Conservation (phyloP, 1,140 invertebrate genomes). For the Drosophila kepulauana region DNA sequence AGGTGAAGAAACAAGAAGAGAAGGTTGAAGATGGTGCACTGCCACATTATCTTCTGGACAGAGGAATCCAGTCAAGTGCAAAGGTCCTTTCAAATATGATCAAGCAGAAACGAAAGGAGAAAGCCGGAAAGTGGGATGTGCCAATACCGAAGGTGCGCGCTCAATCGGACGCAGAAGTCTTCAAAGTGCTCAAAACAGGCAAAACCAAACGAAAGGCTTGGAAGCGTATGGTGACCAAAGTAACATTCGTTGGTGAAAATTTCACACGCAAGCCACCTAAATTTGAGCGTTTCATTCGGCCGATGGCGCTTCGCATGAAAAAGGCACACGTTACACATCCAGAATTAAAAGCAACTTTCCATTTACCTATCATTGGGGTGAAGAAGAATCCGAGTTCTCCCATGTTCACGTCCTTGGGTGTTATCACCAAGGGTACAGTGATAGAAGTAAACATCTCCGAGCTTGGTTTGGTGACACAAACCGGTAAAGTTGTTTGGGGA, state of each 20-base stretch:
- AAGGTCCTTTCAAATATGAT: slow-evolving; percentile 99
- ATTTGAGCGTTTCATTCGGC: slow-evolving; percentile 99
- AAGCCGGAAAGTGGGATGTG: slow-evolving; percentile 99
- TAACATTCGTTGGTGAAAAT: slow-evolving; percentile 98
- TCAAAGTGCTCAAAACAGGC: slow-evolving; percentile 97
- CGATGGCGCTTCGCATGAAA: slow-evolving; percentile 98
- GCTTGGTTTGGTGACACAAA: slow-evolving; percentile 98
- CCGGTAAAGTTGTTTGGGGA: slow-evolving; percentile 99
- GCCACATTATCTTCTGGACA: slow-evolving; percentile 98
- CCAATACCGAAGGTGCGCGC: slow-evolving; percentile 99
- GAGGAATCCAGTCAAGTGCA: slow-evolving; percentile 96
- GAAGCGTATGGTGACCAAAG: slow-evolving; percentile 99
- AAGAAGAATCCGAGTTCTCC: slow-evolving; percentile 99
- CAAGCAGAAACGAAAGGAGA: slow-evolving; percentile 99
- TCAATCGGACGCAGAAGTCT: slow-evolving; percentile 99
- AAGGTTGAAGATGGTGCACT: slow-evolving; percentile 95
- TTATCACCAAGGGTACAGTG: slow-evolving; percentile 99
- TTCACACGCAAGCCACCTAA: slow-evolving; percentile 99
- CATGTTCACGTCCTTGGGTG: slow-evolving; percentile 98
- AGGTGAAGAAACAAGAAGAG: slow-evolving; percentile 94
- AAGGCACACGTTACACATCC: slow-evolving; percentile 99
- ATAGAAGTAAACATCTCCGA: slow-evolving; percentile 99
- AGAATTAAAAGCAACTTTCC: slow-evolving; percentile 99
- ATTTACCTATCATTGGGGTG: slow-evolving; percentile 98
- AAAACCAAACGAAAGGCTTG: slow-evolving; percentile 98